Conservation (phyloP, 2,797 vertebrate species). For the Apodemus agrarius region DNA sequence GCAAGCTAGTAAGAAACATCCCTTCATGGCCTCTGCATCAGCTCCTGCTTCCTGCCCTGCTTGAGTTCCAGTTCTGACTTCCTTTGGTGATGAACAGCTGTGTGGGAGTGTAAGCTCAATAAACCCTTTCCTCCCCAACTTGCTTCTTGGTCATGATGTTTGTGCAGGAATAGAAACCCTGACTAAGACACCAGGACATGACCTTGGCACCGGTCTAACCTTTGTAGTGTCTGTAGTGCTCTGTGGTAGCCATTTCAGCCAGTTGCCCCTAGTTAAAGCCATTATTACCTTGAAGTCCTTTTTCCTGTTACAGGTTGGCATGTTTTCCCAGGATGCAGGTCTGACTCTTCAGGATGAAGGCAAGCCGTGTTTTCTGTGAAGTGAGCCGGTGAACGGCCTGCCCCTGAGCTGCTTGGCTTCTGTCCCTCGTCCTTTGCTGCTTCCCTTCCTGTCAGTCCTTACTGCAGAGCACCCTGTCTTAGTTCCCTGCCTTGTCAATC, state of each 20-base stretch:
- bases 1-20: too few relatives aligned
- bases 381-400: slow-evolving; percentile 14
- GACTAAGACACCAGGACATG: too few relatives aligned
- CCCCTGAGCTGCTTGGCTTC: not conserved
- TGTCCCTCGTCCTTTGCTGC: not conserved
- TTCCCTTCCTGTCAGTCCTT: not conserved
- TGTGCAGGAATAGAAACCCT: too few relatives aligned
- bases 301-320: not conserved
- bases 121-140: too few relatives aligned
- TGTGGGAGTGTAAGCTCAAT: too few relatives aligned
- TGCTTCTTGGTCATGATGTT: too few relatives aligned
- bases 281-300: not conserved
- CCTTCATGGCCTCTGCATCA: too few relatives aligned
- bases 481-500: not conserved
- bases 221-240: not conserved
- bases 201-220: not conserved
- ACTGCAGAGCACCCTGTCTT: not conserved
- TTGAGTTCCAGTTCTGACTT: too few relatives aligned
- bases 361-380: slow-evolving; percentile 39
- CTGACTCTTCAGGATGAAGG: slow-evolving; percentile 34
- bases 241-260: not conserved
- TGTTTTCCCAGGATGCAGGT: slow-evolving; percentile 11
- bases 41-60: too few relatives aligned
- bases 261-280: not conserved
- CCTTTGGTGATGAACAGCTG: too few relatives aligned